A percentile compares a stretch with the other conserved stretches of the same genome.
These are phyloP conservation scores for Labeo rohita DNA, from an alignment of 2,113 vertebrate species.

Conservation along the genomic window DNA sequence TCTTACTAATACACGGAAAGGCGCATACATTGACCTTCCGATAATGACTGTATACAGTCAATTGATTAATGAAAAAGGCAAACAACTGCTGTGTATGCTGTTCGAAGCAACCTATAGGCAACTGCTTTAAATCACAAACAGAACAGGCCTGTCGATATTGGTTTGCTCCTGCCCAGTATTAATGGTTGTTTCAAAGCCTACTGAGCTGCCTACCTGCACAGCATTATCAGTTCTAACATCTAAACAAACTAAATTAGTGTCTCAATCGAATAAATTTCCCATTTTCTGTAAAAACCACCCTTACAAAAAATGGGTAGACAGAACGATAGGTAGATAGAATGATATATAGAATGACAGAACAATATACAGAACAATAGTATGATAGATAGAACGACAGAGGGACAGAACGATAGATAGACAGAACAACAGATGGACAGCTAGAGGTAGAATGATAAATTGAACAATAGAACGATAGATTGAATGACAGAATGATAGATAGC, in stretches of 20 bases:
- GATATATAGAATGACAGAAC: no score
- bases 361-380: no score
- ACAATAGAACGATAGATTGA: no score
- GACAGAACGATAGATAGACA: no score
- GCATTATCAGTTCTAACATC: not conserved
- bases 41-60: conserved; percentile 26
- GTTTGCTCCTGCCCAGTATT: not conserved
- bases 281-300: not conserved
- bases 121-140: conserved; percentile 40
- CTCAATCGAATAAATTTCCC: not conserved
- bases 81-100: conserved; percentile 21
- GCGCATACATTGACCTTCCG: conserved; percentile 10
- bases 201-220: not conserved
- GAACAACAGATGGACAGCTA: no score
- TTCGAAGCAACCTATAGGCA: conserved; percentile 35
- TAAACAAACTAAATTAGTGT: not conserved
- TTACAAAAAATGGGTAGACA: not conserved
- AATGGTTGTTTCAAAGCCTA: not conserved
- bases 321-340: no score
- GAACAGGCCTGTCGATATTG: not conserved
- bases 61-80: conserved; percentile 17
- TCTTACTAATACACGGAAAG: conserved; percentile 2
- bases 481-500: no score
- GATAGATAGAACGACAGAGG: no score
- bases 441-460: no score